Conservation (phyloP, 2,113 vertebrate species). For the Cervus canadensis region DNA sequence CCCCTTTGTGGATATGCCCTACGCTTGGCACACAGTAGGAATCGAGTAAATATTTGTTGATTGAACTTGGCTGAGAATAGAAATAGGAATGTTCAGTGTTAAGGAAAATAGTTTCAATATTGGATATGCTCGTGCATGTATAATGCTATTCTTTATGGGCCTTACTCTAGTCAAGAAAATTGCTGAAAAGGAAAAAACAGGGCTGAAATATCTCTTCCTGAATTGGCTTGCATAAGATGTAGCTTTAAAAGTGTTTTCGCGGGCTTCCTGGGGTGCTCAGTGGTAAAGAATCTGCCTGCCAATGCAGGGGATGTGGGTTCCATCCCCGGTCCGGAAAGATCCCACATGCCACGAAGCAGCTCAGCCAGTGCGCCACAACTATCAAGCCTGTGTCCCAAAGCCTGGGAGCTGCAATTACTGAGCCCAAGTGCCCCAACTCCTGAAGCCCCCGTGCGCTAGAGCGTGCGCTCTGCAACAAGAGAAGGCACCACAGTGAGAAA, state of each 20-base stretch:
- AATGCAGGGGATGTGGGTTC: neutral
- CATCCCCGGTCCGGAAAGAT: neutral
- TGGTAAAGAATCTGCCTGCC: neutral
- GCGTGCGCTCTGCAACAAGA: neutral
- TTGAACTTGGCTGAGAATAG: neutral
- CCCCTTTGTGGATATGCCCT: neutral
- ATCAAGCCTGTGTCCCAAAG: neutral
- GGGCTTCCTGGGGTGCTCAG: neutral
- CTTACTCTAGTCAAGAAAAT: neutral
- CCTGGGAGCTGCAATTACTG: neutral
- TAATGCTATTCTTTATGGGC: neutral
- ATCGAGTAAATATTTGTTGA: neutral
- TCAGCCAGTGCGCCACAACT: neutral
- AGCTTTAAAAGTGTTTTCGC: neutral
- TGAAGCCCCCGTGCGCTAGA: neutral
- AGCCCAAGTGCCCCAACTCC: neutral
- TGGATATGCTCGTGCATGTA: neutral
- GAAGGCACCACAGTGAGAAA: fast-evolving
- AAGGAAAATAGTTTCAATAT: neutral
- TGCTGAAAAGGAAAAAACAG: neutral
- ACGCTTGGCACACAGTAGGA: neutral
- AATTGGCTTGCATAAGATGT: neutral
- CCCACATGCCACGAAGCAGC: neutral
- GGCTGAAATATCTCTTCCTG: neutral
- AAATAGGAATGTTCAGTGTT: neutral